Base-by-base conservation (phyloP, 2,797 vertebrate genomes). In the Intellagama lesueurii region DNA sequence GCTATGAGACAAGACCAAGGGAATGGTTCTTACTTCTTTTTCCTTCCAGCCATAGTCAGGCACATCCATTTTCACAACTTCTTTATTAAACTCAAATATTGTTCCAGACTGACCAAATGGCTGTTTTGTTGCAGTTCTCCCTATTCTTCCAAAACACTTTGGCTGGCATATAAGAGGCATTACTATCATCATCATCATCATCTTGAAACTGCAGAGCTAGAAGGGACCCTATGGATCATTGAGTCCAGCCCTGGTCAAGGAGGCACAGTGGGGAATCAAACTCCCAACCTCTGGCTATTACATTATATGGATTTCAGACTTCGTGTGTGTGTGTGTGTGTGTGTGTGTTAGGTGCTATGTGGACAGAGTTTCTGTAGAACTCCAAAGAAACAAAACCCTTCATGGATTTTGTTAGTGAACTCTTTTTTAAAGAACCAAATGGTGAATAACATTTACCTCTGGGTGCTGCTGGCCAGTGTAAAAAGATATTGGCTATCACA, bases 371-470 rank as follows among this genome's bases (percentile, higher is more conserved):
- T 70, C 16, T 84, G 66, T 40, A n/a, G 47, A n/a, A 16, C 30
- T 60, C 81, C 28, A 76, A 72, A 44, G 32, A 35, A 80, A 35
- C n/a, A 30, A 17, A 40, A 68, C 35, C 1, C 12, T 60, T 56
- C 47, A 56, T 56, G 70, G 56, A 8, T 26, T 52, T 47, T 80
- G 35, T 87, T 80, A 60, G 70, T n/a, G 22, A 19, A 72, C 7
- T 28, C 26, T 81, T 68, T 78, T 47, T 69, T 77, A 32, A 68
- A 68, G 40, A 83, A 40, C 28, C 68, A 60, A 73, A 72, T 14
- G 17, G 5, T 22, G 30, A 78, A 52, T 68, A 87, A 82, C 73
- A n/a, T 5, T 0, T 0, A 0, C 8, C 52, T 73, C 0, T 1
- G 56, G 72, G 84, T 79, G 44, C 22, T 81, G 77, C 76, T 88